A percentile compares a stretch with the other conserved stretches of the same genome.
Conservation (phyloP, 2,888 invertebrate genomes). For the Lomographa bimaculata region DNA sequence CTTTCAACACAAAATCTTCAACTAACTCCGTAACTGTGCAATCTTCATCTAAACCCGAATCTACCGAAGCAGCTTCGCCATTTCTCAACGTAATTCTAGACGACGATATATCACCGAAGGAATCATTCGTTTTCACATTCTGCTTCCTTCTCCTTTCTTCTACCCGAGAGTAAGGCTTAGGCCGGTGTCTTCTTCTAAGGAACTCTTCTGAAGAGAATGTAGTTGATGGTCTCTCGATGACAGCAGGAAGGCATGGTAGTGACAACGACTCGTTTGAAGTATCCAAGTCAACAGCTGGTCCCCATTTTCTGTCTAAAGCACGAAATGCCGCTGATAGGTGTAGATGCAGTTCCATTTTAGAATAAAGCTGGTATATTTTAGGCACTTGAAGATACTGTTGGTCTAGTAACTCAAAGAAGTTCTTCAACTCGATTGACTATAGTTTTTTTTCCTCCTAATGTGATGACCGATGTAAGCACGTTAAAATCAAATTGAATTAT, state of each 20-base stretch:
- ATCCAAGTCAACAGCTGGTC: conserved; percentile 53
- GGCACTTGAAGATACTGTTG: too few relatives aligned
- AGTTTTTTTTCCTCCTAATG: too few relatives aligned
- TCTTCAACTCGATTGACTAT: too few relatives aligned
- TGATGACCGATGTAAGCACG: too few relatives aligned
- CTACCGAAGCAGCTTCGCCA: conserved; percentile 28
- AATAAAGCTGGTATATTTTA: too few relatives aligned
- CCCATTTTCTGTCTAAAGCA: conserved; percentile 61
- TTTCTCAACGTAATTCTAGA: conserved; percentile 40
- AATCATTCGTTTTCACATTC: conserved; percentile 41
- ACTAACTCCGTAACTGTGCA: conserved; percentile 21
- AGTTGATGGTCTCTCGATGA: conserved; percentile 44
- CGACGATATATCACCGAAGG: conserved; percentile 51
- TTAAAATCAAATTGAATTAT: conserved; percentile 9
- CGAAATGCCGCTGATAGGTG: conserved; percentile 57
- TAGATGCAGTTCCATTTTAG: conserved; percentile 57
- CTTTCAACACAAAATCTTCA: conserved; percentile 16
- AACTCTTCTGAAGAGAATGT: conserved; percentile 63
- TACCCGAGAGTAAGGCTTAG: conserved; percentile 41
- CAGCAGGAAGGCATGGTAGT: conserved; percentile 43
- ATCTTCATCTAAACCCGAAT: conserved; percentile 24
- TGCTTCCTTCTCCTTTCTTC: conserved; percentile 29
- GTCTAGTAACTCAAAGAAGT: too few relatives aligned
- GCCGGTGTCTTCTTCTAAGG: conserved; percentile 40
- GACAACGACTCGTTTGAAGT: conserved; percentile 32